These are phyloP conservation scores for Andrena haemorrhoa DNA, from an alignment of 2,888 invertebrate genomes.

Conservation along the genomic window DNA sequence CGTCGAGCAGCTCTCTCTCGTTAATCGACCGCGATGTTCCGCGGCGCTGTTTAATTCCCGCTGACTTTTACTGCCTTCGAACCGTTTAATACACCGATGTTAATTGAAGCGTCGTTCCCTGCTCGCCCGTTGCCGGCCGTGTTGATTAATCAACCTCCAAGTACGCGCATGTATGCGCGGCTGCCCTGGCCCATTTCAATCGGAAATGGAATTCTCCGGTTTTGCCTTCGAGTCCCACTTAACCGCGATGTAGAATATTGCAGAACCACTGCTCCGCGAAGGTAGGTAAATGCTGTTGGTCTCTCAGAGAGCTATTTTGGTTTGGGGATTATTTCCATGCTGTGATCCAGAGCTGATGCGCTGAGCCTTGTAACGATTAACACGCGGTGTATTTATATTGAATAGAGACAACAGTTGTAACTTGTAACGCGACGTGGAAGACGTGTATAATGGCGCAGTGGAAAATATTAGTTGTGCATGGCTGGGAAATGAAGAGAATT, in stretches of 20 bases:
- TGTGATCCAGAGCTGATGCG: too few species aligned
- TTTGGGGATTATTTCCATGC: too few species aligned
- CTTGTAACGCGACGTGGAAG: too few species aligned
- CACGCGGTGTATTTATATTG: too few species aligned
- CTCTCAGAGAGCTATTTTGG: too few species aligned
- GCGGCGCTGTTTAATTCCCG: constrained; percentile 6
- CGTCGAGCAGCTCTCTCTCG: background rate
- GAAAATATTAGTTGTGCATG: too few species aligned
- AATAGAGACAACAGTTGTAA: too few species aligned
- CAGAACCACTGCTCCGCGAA: too few species aligned
- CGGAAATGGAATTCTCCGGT: background rate
- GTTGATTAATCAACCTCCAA: constrained; percentile 28
- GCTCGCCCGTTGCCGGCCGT: constrained; percentile 2
- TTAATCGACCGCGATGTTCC: constrained; percentile 29
- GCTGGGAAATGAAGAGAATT: too few species aligned
- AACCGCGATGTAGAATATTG: background rate
- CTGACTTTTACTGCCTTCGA: constrained; percentile 39
- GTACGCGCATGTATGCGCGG: background rate
- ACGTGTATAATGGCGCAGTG: too few species aligned
- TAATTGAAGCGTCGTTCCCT: constrained; percentile 22
- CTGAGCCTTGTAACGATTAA: too few species aligned
- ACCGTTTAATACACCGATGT: constrained; percentile 33
- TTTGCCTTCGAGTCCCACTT: background rate
- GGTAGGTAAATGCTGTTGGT: too few species aligned
- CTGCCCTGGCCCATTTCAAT: background rate